phyloP scores from a whole-genome alignment of 2,888 invertebrate species.

The Dicyrtoma fusca region DNA sequence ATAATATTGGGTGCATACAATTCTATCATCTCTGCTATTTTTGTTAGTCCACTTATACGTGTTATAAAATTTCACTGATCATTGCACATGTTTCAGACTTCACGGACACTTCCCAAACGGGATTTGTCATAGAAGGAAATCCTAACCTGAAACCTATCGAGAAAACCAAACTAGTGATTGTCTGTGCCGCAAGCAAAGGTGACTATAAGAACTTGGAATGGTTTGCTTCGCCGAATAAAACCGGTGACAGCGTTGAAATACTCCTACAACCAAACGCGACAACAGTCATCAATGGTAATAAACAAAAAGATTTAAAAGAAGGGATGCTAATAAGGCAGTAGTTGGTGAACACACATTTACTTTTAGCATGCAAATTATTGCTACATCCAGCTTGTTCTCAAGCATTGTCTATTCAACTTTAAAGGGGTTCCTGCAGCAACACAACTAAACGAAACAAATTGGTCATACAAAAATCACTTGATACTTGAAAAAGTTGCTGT shows the following conservation, averaged over 20 bases:
- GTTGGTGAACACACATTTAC: no score
- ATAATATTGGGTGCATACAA: no score
- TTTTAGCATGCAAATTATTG: no score
- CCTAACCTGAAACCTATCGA: no score
- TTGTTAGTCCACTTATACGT: neutral
- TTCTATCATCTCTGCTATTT: neutral
- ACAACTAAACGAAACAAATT: neutral
- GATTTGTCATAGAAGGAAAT: conserved; percentile 59
- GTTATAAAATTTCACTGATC: neutral
- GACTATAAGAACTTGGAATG: conserved; percentile 63
- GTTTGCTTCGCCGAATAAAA: conserved; percentile 59
- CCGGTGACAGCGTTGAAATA: no score
- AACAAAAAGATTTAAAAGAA: no score
- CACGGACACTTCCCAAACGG: conserved; percentile 61
- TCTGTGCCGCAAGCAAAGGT: conserved; percentile 66
- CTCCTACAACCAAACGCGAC: no score
- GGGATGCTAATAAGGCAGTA: no score
- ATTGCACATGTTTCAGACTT: conserved; percentile 44
- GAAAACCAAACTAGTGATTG: conserved; percentile 62
- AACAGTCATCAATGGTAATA: neutral
- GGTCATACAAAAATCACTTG: conserved; percentile 46
- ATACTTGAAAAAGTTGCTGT: conserved; percentile 37
- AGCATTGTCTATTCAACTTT: no score
- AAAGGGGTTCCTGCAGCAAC: no score
- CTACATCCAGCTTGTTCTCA: no score